A percentile compares a stretch with the other conserved stretches of the same genome.
Conservation (phyloP, 2,888 invertebrate species). For the Noctuana brunneofusca region DNA sequence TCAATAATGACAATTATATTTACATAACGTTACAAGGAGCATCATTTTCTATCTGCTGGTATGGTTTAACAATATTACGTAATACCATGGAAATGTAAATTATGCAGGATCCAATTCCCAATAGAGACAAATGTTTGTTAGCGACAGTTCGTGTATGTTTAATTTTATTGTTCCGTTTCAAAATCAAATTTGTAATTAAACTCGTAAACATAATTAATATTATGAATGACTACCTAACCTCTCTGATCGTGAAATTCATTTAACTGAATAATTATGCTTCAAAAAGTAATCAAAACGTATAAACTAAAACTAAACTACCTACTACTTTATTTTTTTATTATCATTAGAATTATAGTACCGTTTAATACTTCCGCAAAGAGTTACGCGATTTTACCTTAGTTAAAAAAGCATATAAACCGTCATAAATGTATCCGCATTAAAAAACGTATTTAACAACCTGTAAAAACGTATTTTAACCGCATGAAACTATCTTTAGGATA, state of each 20-base stretch:
- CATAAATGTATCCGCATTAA: too few relatives aligned
- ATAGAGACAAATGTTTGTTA: slow-evolving; percentile 15
- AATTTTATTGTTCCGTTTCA: slow-evolving; percentile 12
- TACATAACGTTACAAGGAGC: background rate
- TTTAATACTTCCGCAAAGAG: too few relatives aligned
- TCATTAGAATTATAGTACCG: too few relatives aligned
- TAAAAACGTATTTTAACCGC: too few relatives aligned
- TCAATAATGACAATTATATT: too few relatives aligned
- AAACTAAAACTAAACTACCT: too few relatives aligned
- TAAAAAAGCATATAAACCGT: too few relatives aligned
- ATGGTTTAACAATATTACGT: background rate
- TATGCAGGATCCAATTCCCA: slow-evolving; percentile 11
- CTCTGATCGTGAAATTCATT: background rate
- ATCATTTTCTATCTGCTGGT: background rate
- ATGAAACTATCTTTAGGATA: too few relatives aligned
- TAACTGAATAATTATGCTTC: background rate
- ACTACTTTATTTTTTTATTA: too few relatives aligned
- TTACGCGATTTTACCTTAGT: too few relatives aligned
- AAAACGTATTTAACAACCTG: too few relatives aligned
- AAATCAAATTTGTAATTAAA: slow-evolving; percentile 12
- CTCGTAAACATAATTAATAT: slow-evolving; percentile 10
- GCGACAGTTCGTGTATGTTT: slow-evolving; percentile 11
- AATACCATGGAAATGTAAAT: slow-evolving; percentile 4
- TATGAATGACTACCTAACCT: background rate
- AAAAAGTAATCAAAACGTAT: too few relatives aligned